phyloP scores from a whole-genome alignment of 2,797 vertebrate genomes.

The Garrulus glandarius region DNA sequence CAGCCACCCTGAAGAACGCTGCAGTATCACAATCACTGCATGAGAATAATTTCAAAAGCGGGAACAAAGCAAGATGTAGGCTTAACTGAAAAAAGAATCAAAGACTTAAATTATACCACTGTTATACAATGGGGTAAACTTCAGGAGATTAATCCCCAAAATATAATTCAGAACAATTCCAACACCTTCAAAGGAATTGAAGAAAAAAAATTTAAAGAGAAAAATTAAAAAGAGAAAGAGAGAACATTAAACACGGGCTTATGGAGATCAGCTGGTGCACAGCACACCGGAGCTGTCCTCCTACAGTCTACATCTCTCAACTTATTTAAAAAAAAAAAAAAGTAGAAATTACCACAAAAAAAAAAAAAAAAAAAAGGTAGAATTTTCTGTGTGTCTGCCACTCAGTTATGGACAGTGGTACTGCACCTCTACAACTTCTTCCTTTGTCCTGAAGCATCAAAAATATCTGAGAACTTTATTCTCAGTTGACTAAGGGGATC shows the following conservation, averaged over 20 bases:
- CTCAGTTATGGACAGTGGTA: background rate
- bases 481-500: background rate
- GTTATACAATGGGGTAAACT: background rate
- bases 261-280: background rate
- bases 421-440: background rate
- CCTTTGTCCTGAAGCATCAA: background rate
- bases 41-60: constrained; percentile 21
- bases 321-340: background rate
- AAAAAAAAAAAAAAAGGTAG: background rate
- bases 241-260: background rate
- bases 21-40: background rate
- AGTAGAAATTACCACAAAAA: background rate
- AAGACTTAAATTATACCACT: background rate
- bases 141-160: constrained; percentile 14
- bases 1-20: background rate
- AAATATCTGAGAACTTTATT: background rate
- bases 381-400: background rate
- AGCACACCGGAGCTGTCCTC: background rate
- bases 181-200: background rate
- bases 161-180: background rate
- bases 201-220: background rate
- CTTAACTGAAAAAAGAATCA: background rate
- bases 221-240: background rate
- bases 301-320: background rate
- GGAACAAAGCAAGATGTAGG: constrained; percentile 9